phyloP scores from a whole-genome alignment of 2,113 vertebrate genomes.

The Tonatia bakeri region DNA sequence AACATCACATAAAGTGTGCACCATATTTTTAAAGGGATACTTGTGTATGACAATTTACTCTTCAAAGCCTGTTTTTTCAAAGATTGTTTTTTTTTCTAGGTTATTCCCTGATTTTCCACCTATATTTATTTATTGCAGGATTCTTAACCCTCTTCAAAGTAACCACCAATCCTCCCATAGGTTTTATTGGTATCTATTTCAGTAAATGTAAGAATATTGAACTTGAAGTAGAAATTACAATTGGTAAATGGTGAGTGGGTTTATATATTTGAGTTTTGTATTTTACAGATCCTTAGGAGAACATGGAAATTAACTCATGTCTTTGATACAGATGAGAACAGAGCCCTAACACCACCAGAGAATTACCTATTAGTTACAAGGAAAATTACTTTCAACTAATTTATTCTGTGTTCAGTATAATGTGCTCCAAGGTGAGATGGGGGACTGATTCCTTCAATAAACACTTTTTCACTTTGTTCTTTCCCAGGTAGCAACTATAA shows the following conservation, averaged over 20 bases:
- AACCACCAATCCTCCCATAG: neutral
- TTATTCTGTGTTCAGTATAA: neutral
- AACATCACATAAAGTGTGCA: neutral
- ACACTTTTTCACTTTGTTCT: neutral
- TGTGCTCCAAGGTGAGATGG: neutral
- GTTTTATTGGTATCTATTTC: neutral
- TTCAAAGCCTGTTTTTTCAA: neutral
- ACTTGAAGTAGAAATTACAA: neutral
- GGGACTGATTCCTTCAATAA: neutral
- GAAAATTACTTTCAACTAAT: neutral
- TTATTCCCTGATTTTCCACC: neutral
- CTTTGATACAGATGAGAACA: neutral
- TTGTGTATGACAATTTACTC: neutral
- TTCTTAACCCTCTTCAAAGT: neutral
- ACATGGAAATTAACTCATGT: neutral
- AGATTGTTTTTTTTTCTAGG: neutral
- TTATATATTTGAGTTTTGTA: neutral
- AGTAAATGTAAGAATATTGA: neutral
- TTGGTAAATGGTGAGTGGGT: neutral
- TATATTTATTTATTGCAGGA: neutral
- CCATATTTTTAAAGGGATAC: neutral
- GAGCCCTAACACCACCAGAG: neutral
- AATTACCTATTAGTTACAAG: neutral
- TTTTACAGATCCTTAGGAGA: neutral
- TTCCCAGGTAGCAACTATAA: neutral